Evolutionary conservation across 2,113 vertebrate species (phyloP), one percentile per base, ranked within the genome.

Genomic region (Muscicapa adusta): DNA sequence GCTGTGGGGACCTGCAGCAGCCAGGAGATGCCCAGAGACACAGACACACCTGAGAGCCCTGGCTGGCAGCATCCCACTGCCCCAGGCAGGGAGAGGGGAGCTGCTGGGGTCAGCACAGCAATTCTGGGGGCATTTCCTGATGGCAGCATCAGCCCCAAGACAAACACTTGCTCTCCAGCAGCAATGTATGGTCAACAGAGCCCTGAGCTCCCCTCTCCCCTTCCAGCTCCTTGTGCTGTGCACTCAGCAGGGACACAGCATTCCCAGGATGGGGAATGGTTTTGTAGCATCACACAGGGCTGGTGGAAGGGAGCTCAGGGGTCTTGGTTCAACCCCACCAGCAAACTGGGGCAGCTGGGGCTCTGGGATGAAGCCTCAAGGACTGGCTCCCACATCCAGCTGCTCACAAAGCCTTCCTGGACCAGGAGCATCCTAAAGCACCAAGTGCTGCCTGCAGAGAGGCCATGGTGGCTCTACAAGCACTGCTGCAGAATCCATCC

Each of bases 81-180:
- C 33, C n/a, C 0, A 0, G 33, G 80, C 2, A 1, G 50, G 43
- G 43, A 43, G 43, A 43, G 43, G 43, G 43, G 0, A 3, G 1
- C 13, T 5, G 56, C 7, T 1, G 1, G 31, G 26, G 28, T 10
- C 42, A 43, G 2, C 3, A 45, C 18, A 79, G 31, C 74, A 57
- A 9, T 28, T 61, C 15, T 11, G 26, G 42, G 74, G 70, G 1
- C 65, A 63, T 31, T 66, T 45, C 47, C 57, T 50, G 34, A 50
- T 1, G 50, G 47, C n/a, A 47, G 6, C 25, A 36, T 5, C 54
- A 61, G 15, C 34, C 63, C 50, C 53, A 43, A 11, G 54, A 51
- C 43, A 84, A 31, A 2, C 45, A 3, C 18, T 7, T 54, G 61
- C n/a, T 45, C 50, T 81, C 53, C 45, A 34, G 76, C 53, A 72